Conservation (phyloP, 2,797 vertebrate genomes). For the Rhinatrema bivittatum region DNA sequence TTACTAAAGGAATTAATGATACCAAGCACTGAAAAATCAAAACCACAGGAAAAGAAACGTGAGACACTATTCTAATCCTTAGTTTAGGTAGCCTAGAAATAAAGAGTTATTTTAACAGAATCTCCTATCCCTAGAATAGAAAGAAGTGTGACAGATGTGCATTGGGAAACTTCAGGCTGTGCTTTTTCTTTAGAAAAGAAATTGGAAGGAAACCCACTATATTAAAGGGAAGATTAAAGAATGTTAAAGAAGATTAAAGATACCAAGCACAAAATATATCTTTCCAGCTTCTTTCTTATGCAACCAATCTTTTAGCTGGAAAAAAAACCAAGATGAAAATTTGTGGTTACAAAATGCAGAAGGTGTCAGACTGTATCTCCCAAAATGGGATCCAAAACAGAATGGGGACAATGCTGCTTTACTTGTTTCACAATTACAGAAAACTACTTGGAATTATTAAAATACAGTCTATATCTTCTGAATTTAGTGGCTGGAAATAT, state of each 20-base stretch:
- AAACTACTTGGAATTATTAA: constrained; percentile 10
- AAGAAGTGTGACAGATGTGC: too few relatives aligned
- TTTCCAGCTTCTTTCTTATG: constrained; percentile 18
- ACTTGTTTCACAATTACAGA: constrained; percentile 5
- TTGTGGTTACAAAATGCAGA: constrained; percentile 11
- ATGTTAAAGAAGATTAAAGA: too few relatives aligned
- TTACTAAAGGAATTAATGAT: too few relatives aligned
- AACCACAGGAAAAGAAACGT: background rate
- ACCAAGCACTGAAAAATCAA: too few relatives aligned
- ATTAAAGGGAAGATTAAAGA: background rate
- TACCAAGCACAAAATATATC: constrained; percentile 13
- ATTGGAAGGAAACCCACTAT: constrained; percentile 4
- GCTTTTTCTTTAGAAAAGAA: background rate
- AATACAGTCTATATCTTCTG: constrained; percentile 12
- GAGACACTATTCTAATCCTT: background rate
- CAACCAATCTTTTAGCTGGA: constrained; percentile 27
- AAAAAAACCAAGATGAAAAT: constrained; percentile 15
- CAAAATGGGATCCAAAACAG: background rate
- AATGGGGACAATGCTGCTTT: background rate
- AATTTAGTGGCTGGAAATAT: constrained; percentile 12
- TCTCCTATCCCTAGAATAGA: background rate
- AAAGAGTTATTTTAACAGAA: background rate
- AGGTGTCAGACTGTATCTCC: too few relatives aligned
- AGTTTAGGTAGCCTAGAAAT: background rate
- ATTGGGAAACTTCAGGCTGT: background rate